These are phyloP conservation scores for Odontesthes bonariensis DNA, from an alignment of 2,113 vertebrate species.

Conservation along the genomic window DNA sequence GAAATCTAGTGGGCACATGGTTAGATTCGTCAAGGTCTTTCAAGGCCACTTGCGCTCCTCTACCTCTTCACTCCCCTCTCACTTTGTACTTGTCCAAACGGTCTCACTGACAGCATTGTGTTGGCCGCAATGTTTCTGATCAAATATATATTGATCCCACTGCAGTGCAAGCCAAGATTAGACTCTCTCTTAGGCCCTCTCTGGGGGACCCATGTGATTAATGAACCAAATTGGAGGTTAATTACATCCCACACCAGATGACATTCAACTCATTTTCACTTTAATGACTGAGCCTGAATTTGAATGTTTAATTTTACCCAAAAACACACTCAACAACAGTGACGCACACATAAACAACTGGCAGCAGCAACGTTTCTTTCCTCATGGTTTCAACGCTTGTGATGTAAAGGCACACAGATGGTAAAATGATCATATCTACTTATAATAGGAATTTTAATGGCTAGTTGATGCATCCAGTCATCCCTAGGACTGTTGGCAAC, in stretches of 20 bases:
- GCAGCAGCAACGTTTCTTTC: no score
- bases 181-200: conserved; percentile 3
- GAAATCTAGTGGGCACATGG: conserved; percentile 73
- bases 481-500: no score
- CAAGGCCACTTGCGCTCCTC: conserved; percentile 59
- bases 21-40: conserved; percentile 76
- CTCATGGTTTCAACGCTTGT: no score
- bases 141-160: conserved; percentile 7
- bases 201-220: conserved; percentile 3
- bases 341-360: no score
- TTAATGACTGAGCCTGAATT: conserved; percentile 13
- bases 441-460: no score
- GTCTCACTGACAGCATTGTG: not conserved
- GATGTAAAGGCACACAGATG: no score
- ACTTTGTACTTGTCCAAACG: not conserved
- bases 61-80: conserved; percentile 9
- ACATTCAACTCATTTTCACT: conserved; percentile 44
- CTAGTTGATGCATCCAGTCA: no score
- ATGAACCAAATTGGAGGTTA: conserved; percentile 40
- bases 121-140: not conserved
- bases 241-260: conserved; percentile 9
- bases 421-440: no score
- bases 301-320: no score
- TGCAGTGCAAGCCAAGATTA: conserved; percentile 34
- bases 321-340: no score